phyloP scores from a whole-genome alignment of 2,888 invertebrate genomes.

The Nowickia ferox region DNA sequence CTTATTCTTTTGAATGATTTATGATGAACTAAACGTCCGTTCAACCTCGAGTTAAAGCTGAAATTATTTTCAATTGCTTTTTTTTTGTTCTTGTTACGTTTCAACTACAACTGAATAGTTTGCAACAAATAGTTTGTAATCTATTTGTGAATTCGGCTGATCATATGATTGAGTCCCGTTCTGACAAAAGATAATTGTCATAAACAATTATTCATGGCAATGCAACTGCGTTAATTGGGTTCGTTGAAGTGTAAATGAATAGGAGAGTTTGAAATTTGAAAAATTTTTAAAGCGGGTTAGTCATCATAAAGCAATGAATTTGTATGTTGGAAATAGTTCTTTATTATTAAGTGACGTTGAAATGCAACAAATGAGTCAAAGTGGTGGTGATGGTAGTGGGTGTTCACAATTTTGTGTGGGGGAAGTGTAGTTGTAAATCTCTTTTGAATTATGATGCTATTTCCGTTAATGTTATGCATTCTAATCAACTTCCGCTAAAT shows the following conservation, averaged over 20 bases:
- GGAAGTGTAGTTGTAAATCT: constrained; percentile 47
- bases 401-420: not conserved
- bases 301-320: constrained; percentile 6
- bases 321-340: not conserved
- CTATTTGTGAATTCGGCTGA: constrained; percentile 19
- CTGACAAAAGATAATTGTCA: constrained; percentile 47
- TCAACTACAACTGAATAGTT: not conserved
- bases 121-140: not conserved
- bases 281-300: constrained; percentile 26
- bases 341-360: constrained; percentile 31
- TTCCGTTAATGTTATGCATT: constrained; percentile 78
- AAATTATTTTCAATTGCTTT: not conserved
- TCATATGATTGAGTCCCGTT: constrained; percentile 15
- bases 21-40: too few relatives aligned
- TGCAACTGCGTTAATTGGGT: constrained; percentile 21
- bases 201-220: constrained; percentile 40
- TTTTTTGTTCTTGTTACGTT: not conserved
- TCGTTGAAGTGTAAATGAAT: constrained; percentile 30
- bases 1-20: too few relatives aligned
- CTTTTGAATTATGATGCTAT: constrained; percentile 72
- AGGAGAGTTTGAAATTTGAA: constrained; percentile 32
- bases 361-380: constrained; percentile 45
- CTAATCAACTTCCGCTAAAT: constrained; percentile 78
- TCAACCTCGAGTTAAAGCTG: not conserved
- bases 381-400: constrained; percentile 5